These are phyloP conservation scores for Agonopterix subpropinquella DNA, from an alignment of 2,888 invertebrate genomes.

Conservation along the genomic window DNA sequence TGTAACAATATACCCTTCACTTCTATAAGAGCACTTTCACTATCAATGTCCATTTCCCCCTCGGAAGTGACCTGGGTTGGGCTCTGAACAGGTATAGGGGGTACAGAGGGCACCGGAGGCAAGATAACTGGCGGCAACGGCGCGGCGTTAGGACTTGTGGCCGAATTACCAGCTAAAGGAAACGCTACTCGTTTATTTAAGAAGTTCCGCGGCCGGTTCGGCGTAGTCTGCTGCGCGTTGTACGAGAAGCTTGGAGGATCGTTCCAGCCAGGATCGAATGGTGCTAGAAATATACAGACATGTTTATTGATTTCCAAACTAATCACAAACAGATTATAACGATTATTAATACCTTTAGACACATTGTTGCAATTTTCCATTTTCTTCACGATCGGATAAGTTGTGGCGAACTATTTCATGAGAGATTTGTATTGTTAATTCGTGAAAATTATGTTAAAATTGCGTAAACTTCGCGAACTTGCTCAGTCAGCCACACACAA, in stretches of 20 bases:
- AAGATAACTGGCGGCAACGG: slow-evolving; percentile 26
- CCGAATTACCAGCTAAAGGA: slow-evolving; percentile 44
- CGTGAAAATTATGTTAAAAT: no score
- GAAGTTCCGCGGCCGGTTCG: slow-evolving; percentile 59
- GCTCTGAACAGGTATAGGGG: slow-evolving; percentile 13
- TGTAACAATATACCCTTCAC: slow-evolving; percentile 45
- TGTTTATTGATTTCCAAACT: not conserved
- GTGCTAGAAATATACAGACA: slow-evolving; percentile 31
- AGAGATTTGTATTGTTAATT: not conserved
- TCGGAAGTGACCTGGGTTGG: slow-evolving; percentile 11
- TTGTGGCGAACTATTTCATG: not conserved
- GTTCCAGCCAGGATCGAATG: slow-evolving; percentile 75
- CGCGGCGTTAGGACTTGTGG: slow-evolving; percentile 19
- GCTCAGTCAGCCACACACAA: no score
- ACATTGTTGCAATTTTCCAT: slow-evolving; percentile 35
- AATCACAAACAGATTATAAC: not conserved
- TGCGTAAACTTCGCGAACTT: no score
- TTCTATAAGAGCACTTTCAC: slow-evolving; percentile 42
- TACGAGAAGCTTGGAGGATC: slow-evolving; percentile 73
- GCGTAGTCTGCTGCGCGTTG: slow-evolving; percentile 47
- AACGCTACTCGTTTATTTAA: slow-evolving; percentile 74
- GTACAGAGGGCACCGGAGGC: slow-evolving; percentile 32
- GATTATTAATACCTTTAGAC: slow-evolving; percentile 17
- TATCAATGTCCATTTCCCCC: slow-evolving; percentile 32
- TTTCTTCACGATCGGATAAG: not conserved